phyloP scores from a whole-genome alignment of 2,113 vertebrate species.

The Varanus salvator region DNA sequence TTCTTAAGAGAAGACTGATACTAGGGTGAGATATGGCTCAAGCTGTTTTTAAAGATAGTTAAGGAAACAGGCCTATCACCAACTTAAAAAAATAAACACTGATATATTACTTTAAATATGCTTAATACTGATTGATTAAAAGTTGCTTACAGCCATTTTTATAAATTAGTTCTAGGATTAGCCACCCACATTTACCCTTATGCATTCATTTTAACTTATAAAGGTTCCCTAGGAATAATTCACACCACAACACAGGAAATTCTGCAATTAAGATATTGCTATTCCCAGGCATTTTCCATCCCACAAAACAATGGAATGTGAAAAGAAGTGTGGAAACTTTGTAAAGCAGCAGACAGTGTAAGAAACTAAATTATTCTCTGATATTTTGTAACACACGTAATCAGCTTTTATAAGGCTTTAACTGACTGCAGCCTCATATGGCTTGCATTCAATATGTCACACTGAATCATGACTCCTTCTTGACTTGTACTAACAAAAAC shows the following conservation, averaged over 20 bases:
- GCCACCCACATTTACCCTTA: background rate
- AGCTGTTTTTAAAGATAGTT: background rate
- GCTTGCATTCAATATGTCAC: constrained; percentile 72
- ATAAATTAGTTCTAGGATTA: accelerated
- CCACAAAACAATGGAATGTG: constrained; percentile 37
- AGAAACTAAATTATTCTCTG: constrained; percentile 56
- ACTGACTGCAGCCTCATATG: constrained; percentile 47
- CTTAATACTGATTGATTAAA: background rate
- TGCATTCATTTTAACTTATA: background rate
- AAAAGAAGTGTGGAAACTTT: constrained; percentile 47
- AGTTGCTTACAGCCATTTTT: background rate
- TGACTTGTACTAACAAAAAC: constrained; percentile 67
- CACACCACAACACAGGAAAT: background rate
- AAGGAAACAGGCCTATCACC: accelerated
- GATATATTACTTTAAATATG: accelerated
- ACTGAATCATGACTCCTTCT: constrained; percentile 65
- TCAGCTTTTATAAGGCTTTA: constrained; percentile 59
- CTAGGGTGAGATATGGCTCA: background rate
- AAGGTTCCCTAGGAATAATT: background rate
- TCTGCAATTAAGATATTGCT: background rate
- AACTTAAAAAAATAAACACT: accelerated
- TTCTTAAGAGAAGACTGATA: background rate
- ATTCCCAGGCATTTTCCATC: constrained; percentile 60
- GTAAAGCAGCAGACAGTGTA: constrained; percentile 58
- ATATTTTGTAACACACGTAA: constrained; percentile 56